phyloP scores from a whole-genome alignment of 2,113 vertebrate genomes.

The Dicentrarchus labrax region DNA sequence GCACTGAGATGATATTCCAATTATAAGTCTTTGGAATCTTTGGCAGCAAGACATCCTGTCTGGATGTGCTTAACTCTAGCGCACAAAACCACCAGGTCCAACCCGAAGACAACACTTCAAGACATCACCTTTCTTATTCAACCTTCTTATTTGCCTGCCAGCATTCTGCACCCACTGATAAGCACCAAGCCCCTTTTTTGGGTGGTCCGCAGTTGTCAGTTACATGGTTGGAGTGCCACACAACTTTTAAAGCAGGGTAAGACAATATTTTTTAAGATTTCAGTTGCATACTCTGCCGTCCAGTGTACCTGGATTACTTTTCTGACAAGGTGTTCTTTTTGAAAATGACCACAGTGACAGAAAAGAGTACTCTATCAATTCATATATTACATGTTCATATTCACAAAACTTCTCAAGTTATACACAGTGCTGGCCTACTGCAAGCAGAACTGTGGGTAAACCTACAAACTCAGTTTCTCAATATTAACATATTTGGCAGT shows the following conservation, averaged over 20 bases:
- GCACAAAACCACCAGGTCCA: neutral
- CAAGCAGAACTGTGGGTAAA: neutral
- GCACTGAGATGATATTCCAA: neutral
- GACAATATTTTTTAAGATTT: neutral
- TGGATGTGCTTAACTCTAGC: neutral
- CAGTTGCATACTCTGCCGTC: neutral
- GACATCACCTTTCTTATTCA: neutral
- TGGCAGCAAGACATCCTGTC: neutral
- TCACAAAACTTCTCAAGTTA: neutral
- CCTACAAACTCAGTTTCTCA: neutral
- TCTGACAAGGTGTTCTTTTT: neutral
- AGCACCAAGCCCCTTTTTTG: neutral
- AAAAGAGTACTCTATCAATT: neutral
- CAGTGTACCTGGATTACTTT: neutral
- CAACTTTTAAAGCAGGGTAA: neutral
- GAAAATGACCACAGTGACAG: neutral
- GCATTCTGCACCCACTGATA: neutral
- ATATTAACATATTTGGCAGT: neutral
- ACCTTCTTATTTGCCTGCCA: neutral
- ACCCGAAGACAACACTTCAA: neutral
- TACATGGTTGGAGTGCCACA: neutral
- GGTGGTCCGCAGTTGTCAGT: neutral
- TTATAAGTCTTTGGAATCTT: neutral
- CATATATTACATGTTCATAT: neutral
- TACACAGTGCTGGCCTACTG: neutral